These are phyloP conservation scores for Drosophila neutralis DNA, from an alignment of 2,888 invertebrate species.

Conservation along the genomic window DNA sequence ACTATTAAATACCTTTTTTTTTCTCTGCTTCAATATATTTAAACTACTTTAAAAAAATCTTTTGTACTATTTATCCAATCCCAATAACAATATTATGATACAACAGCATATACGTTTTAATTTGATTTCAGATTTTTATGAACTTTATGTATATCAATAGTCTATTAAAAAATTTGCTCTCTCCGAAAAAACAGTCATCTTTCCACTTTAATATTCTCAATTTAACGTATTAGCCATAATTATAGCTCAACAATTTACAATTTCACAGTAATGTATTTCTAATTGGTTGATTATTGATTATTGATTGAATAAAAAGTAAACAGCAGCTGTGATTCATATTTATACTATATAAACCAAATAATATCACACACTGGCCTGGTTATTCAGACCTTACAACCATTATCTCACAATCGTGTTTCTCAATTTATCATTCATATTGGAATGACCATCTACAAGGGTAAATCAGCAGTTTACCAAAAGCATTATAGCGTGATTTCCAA, in stretches of 20 bases:
- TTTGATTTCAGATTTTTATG: background rate
- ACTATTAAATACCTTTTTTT: too few species aligned
- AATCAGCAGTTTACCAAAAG: slow-evolving; percentile 16
- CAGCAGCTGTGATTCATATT: too few species aligned
- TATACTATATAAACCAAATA: too few species aligned
- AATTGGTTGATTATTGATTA: background rate
- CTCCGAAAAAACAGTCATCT: background rate
- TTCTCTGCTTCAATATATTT: background rate
- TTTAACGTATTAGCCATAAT: background rate
- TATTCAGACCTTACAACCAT: too few species aligned
- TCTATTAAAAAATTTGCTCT: background rate
- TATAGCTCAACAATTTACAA: background rate
- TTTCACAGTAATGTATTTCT: background rate
- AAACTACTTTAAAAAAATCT: background rate
- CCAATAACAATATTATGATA: background rate
- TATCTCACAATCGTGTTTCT: background rate
- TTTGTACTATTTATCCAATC: background rate
- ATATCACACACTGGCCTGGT: too few species aligned
- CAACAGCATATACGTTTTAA: background rate
- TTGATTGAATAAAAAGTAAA: background rate
- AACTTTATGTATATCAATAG: background rate
- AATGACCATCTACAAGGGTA: too few species aligned
- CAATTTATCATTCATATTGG: too few species aligned
- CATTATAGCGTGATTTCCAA: slow-evolving; percentile 25
- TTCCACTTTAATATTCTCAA: background rate